phyloP scores from a whole-genome alignment of 1,140 invertebrate species.

The Gonioctena quinquepunctata region DNA sequence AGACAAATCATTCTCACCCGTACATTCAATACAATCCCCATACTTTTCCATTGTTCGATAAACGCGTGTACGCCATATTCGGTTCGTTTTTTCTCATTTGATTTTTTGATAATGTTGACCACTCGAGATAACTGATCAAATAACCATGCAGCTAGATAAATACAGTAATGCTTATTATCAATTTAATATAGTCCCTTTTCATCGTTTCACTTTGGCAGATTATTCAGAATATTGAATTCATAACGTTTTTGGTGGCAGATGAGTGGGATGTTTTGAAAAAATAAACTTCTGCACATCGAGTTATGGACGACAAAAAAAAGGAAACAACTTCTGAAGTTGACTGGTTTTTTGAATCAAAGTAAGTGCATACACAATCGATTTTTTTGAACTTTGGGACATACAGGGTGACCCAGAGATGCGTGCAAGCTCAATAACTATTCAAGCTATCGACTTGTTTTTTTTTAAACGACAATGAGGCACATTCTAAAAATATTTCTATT shows the following conservation, averaged over 20 bases:
- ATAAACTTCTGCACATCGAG: not conserved
- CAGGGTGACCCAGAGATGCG: too few relatives aligned
- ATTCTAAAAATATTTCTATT: not conserved
- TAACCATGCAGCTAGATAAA: not conserved
- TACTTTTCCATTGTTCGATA: too few relatives aligned
- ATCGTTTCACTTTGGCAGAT: not conserved
- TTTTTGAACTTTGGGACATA: not conserved
- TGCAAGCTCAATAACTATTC: too few relatives aligned
- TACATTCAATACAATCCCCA: too few relatives aligned
- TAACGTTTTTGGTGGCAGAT: not conserved
- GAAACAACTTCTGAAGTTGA: not conserved
- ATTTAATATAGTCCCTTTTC: not conserved
- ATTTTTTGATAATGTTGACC: not conserved
- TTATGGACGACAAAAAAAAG: not conserved
- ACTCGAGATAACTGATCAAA: not conserved
- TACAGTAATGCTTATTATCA: not conserved
- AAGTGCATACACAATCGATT: not conserved
- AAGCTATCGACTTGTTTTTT: not conserved
- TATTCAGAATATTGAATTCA: not conserved
- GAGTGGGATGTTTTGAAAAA: not conserved
- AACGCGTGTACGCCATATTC: too few relatives aligned
- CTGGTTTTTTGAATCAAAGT: not conserved
- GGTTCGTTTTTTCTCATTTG: too few relatives aligned
- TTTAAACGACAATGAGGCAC: not conserved
- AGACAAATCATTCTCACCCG: too few relatives aligned